These are phyloP conservation scores for Chlorodrepanis virens DNA, from an alignment of 2,113 vertebrate genomes.

Conservation along the genomic window DNA sequence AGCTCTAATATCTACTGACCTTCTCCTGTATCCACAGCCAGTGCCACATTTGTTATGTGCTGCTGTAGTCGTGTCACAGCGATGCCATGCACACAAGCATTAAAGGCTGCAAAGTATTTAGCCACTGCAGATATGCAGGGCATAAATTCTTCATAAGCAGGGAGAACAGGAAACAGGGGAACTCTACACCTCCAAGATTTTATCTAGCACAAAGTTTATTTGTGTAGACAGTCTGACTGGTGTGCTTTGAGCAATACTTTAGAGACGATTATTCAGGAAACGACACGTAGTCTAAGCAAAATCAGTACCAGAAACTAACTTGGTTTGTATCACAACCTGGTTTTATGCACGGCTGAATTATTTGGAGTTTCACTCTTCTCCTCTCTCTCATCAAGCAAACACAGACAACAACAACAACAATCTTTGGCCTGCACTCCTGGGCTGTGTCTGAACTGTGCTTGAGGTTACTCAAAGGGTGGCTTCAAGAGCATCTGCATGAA, in stretches of 20 bases:
- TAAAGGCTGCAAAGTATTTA: background rate
- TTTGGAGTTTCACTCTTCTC: background rate
- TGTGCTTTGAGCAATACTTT: background rate
- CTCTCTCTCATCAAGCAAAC: background rate
- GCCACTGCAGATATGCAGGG: background rate
- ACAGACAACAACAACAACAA: background rate
- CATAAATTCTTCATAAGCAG: background rate
- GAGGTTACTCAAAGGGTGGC: background rate
- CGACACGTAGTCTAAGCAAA: background rate
- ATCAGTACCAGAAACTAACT: background rate
- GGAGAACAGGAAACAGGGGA: background rate
- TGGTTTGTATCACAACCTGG: background rate
- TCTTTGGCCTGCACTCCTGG: background rate
- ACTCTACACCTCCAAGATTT: background rate
- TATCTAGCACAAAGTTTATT: background rate
- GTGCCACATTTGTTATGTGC: background rate
- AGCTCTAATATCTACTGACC: background rate
- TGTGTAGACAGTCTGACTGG: background rate
- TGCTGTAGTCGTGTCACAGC: accelerated
- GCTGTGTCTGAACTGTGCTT: background rate
- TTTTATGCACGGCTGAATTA: background rate
- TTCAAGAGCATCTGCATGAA: background rate
- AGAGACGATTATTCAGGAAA: background rate
- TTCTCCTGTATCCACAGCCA: background rate
- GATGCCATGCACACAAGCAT: background rate